Percentiles rank a stretch among this genome's conserved stretches.
phyloP scores from a whole-genome alignment of 2,797 vertebrate genomes.

The Micrastur ruficollis region DNA sequence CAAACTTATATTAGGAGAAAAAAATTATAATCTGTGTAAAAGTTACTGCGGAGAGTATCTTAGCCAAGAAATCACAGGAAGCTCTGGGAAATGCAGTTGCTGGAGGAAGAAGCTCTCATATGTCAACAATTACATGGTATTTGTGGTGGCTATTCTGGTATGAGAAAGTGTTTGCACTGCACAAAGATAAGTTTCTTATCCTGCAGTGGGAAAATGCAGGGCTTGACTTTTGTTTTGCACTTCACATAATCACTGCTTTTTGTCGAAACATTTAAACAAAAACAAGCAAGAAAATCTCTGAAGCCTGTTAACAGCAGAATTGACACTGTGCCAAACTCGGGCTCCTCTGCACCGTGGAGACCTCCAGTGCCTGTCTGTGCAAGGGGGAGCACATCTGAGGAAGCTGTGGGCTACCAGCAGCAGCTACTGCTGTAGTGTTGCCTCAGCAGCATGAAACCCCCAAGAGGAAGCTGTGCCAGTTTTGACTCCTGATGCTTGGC shows the following conservation, averaged over 20 bases:
- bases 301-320: not conserved
- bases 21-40: not conserved
- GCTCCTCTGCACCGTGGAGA: not conserved
- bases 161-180: not conserved
- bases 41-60: not conserved
- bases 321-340: fast-evolving
- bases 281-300: not conserved
- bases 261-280: not conserved
- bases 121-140: not conserved
- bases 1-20: not conserved
- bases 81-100: not conserved
- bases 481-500: not conserved
- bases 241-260: not conserved
- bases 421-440: not conserved
- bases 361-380: not conserved
- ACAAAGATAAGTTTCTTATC: not conserved
- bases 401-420: not conserved
- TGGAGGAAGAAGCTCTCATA: not conserved
- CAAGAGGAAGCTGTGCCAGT: not conserved
- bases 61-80: not conserved
- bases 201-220: conserved; percentile 2
- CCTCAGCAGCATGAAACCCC: not conserved
- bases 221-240: not conserved
- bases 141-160: not conserved
- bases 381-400: not conserved